These are phyloP conservation scores for Lateolabrax maculatus DNA, from an alignment of 2,797 vertebrate genomes.

Conservation along the genomic window DNA sequence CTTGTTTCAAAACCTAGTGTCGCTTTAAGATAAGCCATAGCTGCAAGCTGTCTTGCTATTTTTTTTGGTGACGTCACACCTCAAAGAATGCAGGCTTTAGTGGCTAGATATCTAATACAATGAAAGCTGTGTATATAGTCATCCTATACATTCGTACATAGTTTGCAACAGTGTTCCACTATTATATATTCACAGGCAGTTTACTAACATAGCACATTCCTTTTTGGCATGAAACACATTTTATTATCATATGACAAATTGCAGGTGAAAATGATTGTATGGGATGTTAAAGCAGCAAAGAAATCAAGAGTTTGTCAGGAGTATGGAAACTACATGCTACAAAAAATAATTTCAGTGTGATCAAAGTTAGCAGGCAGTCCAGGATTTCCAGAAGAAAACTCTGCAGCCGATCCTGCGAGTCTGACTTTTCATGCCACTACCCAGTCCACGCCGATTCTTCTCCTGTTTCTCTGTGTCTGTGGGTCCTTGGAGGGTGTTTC, in stretches of 20 bases:
- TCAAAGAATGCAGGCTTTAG: neutral
- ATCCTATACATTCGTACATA: neutral
- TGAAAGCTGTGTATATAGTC: neutral
- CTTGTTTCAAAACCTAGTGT: neutral
- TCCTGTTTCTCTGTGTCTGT: slow-evolving; percentile 22
- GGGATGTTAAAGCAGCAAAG: neutral
- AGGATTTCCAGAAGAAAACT: slow-evolving; percentile 77
- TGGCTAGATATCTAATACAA: neutral
- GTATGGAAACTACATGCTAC: neutral
- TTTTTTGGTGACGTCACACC: neutral
- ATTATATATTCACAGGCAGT: neutral
- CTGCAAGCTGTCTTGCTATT: neutral
- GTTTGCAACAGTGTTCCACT: neutral
- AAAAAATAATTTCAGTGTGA: too few relatives aligned
- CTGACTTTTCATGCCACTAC: neutral
- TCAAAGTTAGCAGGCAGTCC: slow-evolving; percentile 65
- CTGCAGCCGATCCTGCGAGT: slow-evolving; percentile 49
- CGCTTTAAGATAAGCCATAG: neutral
- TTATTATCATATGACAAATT: neutral
- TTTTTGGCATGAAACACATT: neutral
- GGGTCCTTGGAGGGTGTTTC: neutral
- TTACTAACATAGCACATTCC: too few relatives aligned
- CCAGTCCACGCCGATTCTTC: slow-evolving; percentile 50
- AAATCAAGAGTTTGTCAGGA: neutral
- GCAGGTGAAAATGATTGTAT: neutral